Evolutionary conservation across 2,113 vertebrate species (phyloP).

Genomic region (Paradisaea rubra): DNA sequence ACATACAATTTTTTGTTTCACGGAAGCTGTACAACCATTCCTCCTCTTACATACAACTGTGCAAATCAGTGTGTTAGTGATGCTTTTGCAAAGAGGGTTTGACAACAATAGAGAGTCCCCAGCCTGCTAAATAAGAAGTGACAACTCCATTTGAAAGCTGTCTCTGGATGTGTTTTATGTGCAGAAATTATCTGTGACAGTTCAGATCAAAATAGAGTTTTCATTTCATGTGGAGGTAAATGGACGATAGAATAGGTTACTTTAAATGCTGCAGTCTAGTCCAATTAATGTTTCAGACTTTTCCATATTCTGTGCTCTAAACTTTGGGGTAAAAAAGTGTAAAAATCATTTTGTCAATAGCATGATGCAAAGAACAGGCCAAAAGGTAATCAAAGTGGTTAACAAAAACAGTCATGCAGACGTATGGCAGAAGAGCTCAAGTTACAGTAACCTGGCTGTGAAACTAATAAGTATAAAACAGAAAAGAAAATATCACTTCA

Average conservation of each 20-base stretch:
- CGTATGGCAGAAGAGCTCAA: conserved; percentile 15
- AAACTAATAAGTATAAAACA: conserved; percentile 31
- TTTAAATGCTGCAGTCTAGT: conserved; percentile 64
- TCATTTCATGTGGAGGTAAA: conserved; percentile 65
- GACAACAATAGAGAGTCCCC: conserved; percentile 80
- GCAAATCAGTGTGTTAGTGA: conserved; percentile 60
- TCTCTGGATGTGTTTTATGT: conserved; percentile 74
- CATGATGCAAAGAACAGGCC: conserved; percentile 1
- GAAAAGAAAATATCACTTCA: conserved; percentile 25
- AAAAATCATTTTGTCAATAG: conserved; percentile 10
- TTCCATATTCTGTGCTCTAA: conserved; percentile 11
- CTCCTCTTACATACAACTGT: conserved; percentile 24
- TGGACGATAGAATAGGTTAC: conserved; percentile 66
- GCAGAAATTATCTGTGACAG: conserved; percentile 79
- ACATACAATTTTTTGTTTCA: conserved; percentile 20
- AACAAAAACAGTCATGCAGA: background rate
- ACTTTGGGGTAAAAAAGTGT: background rate
- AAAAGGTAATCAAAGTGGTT: conserved; percentile 17
- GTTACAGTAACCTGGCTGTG: conserved; percentile 23
- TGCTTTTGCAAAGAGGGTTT: conserved; percentile 76
- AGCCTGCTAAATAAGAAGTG: conserved; percentile 86
- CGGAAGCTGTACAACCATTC: background rate
- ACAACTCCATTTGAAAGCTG: conserved; percentile 82
- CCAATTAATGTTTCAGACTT: conserved; percentile 59
- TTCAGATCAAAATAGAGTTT: conserved; percentile 76